These are phyloP conservation scores for Pharmacophagus antenor DNA, from an alignment of 2,888 invertebrate species.

Conservation along the genomic window DNA sequence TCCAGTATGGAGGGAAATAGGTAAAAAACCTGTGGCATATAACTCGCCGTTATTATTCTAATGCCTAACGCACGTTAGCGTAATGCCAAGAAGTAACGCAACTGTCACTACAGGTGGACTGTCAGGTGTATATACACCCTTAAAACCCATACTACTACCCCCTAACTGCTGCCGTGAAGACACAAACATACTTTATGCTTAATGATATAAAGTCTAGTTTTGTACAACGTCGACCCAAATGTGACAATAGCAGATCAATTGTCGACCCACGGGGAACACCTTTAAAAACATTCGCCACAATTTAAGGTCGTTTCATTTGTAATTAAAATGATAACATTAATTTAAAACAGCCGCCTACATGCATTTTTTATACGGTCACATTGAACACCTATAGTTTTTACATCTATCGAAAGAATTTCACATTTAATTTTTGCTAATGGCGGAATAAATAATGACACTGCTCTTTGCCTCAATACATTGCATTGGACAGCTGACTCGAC, in stretches of 20 bases:
- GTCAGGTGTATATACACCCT: conserved; percentile 62
- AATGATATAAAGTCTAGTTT: conserved; percentile 32
- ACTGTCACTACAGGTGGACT: conserved; percentile 64
- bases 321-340: conserved; percentile 46
- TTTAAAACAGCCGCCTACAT: conserved; percentile 17
- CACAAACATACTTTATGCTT: conserved; percentile 24
- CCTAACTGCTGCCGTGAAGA: neutral
- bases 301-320: conserved; percentile 51
- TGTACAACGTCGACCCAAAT: conserved; percentile 30
- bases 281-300: conserved; percentile 50
- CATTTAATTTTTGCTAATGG: neutral
- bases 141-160: conserved; percentile 35
- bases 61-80: conserved; percentile 41
- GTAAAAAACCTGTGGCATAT: conserved; percentile 30
- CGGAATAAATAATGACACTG: too few species aligned
- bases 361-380: conserved; percentile 6
- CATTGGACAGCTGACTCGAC: neutral
- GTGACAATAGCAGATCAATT: conserved; percentile 42
- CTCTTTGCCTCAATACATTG: too few species aligned
- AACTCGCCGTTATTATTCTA: conserved; percentile 30
- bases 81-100: conserved; percentile 65
- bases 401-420: neutral
- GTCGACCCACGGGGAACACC: conserved; percentile 49
- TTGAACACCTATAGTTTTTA: conserved; percentile 21
- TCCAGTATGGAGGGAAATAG: neutral